Evolutionary conservation across 2,888 invertebrate genomes (phyloP).

Genomic region (Petrophora chlorosata): DNA sequence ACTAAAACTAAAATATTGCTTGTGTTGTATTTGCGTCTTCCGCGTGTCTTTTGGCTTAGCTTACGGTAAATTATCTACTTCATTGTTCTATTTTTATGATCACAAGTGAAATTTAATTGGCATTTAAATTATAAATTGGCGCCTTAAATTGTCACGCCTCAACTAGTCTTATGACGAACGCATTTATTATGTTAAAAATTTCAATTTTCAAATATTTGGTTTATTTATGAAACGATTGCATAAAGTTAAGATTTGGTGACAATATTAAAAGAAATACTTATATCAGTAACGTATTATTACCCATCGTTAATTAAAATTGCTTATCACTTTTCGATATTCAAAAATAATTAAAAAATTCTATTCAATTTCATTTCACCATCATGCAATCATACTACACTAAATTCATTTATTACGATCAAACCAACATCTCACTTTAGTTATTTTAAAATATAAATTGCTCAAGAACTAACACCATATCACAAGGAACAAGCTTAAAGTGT

Average conservation of each 20-base stretch:
- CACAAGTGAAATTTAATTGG: slow-evolving; percentile 28
- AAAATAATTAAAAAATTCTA: not conserved
- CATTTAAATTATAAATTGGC: slow-evolving; percentile 36
- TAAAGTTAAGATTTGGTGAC: slow-evolving; percentile 18
- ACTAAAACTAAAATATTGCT: not conserved
- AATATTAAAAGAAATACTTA: slow-evolving; percentile 10
- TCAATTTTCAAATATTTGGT: slow-evolving; percentile 7
- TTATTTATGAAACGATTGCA: not conserved
- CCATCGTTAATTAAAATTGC: not conserved
- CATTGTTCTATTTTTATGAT: slow-evolving; percentile 30
- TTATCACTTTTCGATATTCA: not conserved
- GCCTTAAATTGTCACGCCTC: slow-evolving; percentile 40
- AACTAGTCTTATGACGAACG: slow-evolving; percentile 60
- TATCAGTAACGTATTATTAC: not conserved
- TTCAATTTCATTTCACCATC: not conserved
- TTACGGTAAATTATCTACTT: not conserved
- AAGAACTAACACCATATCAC: slow-evolving; percentile 11
- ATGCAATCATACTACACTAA: not conserved
- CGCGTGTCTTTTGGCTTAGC: slow-evolving; percentile 1
- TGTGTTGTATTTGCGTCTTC: no score
- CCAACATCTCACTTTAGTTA: slow-evolving; percentile 1
- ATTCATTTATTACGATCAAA: slow-evolving; percentile 3
- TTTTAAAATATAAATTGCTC: slow-evolving; percentile 15
- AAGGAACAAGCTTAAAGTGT: not conserved
- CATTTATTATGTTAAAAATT: slow-evolving; percentile 54